Evolutionary conservation across 2,888 invertebrate species (phyloP).

Genomic region (Deroplatys truncata): DNA sequence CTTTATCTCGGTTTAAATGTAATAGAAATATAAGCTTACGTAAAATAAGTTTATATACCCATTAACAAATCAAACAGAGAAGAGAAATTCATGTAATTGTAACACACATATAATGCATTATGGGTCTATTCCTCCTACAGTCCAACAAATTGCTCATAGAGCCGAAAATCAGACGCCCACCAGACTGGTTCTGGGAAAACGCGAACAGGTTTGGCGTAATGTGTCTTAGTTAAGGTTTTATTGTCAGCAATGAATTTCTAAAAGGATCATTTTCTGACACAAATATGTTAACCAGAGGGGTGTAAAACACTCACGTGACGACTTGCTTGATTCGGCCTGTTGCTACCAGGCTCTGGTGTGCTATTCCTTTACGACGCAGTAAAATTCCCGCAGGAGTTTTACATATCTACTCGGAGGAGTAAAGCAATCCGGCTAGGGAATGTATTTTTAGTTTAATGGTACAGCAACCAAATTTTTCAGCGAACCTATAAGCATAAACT

Average conservation of each 20-base stretch:
- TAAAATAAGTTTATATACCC: no score
- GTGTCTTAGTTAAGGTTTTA: neutral
- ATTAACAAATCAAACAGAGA: no score
- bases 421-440: neutral
- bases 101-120: no score
- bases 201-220: neutral
- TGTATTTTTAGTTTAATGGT: neutral
- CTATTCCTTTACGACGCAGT: neutral
- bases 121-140: no score
- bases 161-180: neutral
- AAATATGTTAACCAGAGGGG: neutral
- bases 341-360: neutral
- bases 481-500: neutral
- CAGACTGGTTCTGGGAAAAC: no score
- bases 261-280: neutral
- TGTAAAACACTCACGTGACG: neutral
- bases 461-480: neutral
- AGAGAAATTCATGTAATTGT: no score
- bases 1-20: no score
- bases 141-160: no score
- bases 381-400: neutral
- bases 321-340: neutral
- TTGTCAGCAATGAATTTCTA: neutral
- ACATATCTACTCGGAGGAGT: neutral
- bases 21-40: no score